Conservation (phyloP, 2,113 vertebrate genomes). For the Microtus richardsoni region DNA sequence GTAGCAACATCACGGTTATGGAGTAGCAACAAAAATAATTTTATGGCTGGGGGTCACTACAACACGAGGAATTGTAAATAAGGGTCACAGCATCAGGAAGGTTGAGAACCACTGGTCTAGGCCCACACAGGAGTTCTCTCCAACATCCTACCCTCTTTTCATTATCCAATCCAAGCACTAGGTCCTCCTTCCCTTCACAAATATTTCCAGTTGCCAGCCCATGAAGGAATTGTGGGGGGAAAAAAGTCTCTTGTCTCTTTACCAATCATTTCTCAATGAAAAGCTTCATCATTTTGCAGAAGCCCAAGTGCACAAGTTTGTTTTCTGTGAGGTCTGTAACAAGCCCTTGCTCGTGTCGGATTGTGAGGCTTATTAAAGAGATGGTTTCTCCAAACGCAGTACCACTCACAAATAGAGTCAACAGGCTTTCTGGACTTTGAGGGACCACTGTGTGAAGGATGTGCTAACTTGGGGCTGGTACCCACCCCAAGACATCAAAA, state of each 20-base stretch:
- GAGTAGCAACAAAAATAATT: background rate
- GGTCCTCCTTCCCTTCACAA: background rate
- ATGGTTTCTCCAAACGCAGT: background rate
- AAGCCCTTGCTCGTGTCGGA: background rate
- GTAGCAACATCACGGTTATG: background rate
- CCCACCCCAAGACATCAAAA: background rate
- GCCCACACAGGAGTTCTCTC: no score
- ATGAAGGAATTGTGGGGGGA: background rate
- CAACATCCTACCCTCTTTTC: no score
- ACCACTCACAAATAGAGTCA: background rate
- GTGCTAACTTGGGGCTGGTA: background rate
- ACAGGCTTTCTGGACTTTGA: background rate
- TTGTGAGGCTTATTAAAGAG: background rate
- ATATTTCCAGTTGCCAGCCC: no score
- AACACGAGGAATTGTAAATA: background rate
- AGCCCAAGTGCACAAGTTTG: background rate
- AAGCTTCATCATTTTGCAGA: background rate
- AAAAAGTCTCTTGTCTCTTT: background rate
- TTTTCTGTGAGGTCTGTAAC: background rate
- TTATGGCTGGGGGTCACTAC: background rate
- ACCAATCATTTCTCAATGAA: background rate
- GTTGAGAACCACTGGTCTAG: background rate
- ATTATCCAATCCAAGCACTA: background rate
- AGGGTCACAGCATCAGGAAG: background rate
- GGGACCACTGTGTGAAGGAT: fast-evolving